A percentile compares a stretch with the other conserved stretches of the same genome.
phyloP scores from a whole-genome alignment of 2,113 vertebrate species.

The Semicossyphus pulcher region DNA sequence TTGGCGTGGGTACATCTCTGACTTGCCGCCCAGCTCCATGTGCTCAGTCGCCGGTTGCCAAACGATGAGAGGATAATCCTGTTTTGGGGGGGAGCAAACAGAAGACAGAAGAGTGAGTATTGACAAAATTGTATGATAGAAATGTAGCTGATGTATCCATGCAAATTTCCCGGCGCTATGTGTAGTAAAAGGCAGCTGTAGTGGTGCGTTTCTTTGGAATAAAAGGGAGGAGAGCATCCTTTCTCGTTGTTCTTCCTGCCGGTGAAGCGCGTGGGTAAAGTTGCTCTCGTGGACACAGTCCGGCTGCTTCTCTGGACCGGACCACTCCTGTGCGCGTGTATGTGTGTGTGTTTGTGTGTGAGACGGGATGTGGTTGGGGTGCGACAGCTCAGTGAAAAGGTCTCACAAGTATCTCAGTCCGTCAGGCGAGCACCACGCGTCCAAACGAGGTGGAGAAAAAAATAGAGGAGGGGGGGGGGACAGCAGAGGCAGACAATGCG shows the following conservation, averaged over 20 bases:
- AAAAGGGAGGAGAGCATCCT: constrained; percentile 57
- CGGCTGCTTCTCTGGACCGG: constrained; percentile 43
- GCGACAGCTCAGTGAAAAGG: constrained; percentile 46
- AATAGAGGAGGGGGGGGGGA: constrained; percentile 33
- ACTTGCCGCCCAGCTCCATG: constrained; percentile 65
- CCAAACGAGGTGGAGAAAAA: constrained; percentile 51
- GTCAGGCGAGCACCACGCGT: constrained; percentile 49
- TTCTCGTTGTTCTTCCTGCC: constrained; percentile 49
- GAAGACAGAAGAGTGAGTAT: constrained; percentile 68
- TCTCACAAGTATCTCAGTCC: constrained; percentile 50
- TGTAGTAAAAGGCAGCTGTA: constrained; percentile 29
- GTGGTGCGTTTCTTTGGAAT: constrained; percentile 2
- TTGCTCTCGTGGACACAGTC: constrained; percentile 45
- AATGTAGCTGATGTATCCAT: neutral
- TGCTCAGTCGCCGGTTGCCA: constrained; percentile 58
- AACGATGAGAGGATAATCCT: constrained; percentile 58
- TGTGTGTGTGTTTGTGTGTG: constrained; percentile 1
- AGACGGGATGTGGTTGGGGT: constrained; percentile 54
- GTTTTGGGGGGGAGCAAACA: constrained; percentile 12
- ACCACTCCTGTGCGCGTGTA: constrained; percentile 7
- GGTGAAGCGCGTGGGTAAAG: constrained; percentile 59
- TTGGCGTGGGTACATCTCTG: constrained; percentile 45
- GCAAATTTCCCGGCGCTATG: neutral
- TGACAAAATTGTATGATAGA: neutral
- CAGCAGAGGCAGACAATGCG: constrained; percentile 67